Evolutionary conservation across 2,797 vertebrate species (phyloP).

Genomic region (Myotis pilosus): DNA sequence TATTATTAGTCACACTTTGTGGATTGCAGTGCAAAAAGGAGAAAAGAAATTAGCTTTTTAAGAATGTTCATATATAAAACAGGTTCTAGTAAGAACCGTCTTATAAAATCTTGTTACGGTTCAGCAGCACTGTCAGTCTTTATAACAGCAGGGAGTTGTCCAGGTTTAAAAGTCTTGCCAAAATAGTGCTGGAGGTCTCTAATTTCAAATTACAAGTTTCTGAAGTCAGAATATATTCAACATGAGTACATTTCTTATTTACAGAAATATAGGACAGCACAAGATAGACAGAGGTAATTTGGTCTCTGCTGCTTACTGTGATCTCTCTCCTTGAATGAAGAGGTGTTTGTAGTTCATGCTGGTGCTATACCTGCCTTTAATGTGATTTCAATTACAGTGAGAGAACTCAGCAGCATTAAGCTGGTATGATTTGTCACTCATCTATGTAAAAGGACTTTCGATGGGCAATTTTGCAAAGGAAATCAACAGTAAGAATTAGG

Average conservation of each 20-base stretch:
- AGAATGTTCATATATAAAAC: constrained; percentile 85
- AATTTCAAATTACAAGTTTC: constrained; percentile 73
- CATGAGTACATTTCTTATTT: constrained; percentile 67
- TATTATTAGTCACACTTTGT: constrained; percentile 88
- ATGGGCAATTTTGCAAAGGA: constrained; percentile 44
- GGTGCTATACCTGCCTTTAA: constrained; percentile 12
- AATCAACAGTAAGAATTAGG: constrained; percentile 43
- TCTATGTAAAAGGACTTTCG: constrained; percentile 50
- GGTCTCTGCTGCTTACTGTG: not conserved
- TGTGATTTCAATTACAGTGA: constrained; percentile 18
- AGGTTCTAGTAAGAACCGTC: constrained; percentile 82
- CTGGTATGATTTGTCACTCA: not conserved
- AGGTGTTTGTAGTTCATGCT: constrained; percentile 48
- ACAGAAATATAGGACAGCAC: constrained; percentile 55
- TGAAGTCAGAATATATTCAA: constrained; percentile 49
- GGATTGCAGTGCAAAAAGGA: constrained; percentile 85
- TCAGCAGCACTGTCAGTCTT: constrained; percentile 74
- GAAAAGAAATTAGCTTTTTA: constrained; percentile 87
- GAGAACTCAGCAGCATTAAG: not conserved
- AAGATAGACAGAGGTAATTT: constrained; percentile 65
- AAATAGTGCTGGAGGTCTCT: constrained; percentile 69
- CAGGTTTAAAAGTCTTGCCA: constrained; percentile 75
- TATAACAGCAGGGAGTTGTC: constrained; percentile 66
- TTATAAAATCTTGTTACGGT: constrained; percentile 80
- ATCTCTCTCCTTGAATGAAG: constrained; percentile 45